Base-by-base conservation (phyloP, 2,797 vertebrate genomes). In the Pantherophis alleghaniensis region DNA sequence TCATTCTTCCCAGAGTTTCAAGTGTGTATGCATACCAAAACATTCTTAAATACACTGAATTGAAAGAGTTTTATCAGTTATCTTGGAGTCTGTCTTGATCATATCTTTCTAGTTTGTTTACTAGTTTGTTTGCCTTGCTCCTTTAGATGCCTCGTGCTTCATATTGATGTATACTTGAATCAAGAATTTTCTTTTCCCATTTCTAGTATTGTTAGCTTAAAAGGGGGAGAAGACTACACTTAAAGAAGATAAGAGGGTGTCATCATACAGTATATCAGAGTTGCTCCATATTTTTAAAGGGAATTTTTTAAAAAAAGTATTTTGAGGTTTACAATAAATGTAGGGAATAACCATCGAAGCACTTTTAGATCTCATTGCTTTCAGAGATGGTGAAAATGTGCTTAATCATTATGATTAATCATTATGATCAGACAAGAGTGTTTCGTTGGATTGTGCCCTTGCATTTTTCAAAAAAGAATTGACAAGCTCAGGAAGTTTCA, bases 401-500 rank as follows among this genome's bases (percentile, higher is more conserved):
- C 28, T 93, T 51, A 74, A 51, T 74, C 32, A 14, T 51, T 59
- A 83, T 83, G 79, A 83, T 83, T 24, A 83, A 83, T 66, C 18
- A 26, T 32, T 26, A 24, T 28, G 89, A 90, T 28, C 24, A 86
- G 79, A 60, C 22, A 47, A 24, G 89, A 74, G 16, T n/a, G 28
- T 53, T 59, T 51, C 9, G 5, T 37, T 69, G 18, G 37, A 51
- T 37, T 18, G 3, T 26, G 32, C 37, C 86, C 26, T 90, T 74
- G 60, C 55, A 87, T 87, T 88, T 87, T 90, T 91, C 89, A 93
- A 59, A 74, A 59, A 87, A 11, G 11, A 42, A 91, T 56, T 63
- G 90, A 89, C 87, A 86, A 55, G 56, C 26, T 18, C n/a, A 83
- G 90, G 93, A 91, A 63, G 90, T 86, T 88, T 91, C 51, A 51